Percentiles rank a stretch among this genome's conserved stretches.
Conservation (phyloP, 2,113 vertebrate genomes). For the Chascanopsetta lugubris region DNA sequence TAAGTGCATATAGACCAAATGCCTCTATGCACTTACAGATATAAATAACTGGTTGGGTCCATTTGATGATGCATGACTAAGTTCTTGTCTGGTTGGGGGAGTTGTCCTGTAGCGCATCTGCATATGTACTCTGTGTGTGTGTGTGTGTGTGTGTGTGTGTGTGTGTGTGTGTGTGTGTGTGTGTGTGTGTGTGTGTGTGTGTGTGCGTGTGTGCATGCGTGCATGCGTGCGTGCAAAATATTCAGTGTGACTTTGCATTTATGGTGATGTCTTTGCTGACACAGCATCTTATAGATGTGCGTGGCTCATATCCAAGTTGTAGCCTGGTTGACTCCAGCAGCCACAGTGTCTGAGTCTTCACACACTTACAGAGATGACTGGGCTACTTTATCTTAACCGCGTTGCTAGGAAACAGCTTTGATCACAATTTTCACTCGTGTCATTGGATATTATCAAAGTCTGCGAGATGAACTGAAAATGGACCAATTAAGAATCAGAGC, state of each 20-base stretch:
- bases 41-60: slow-evolving; percentile 35
- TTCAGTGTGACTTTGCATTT: slow-evolving; percentile 5
- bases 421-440: slow-evolving; percentile 8
- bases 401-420: slow-evolving; percentile 15
- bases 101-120: background rate
- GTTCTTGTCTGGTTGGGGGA: background rate
- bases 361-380: background rate
- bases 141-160: too few species aligned
- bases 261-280: slow-evolving; percentile 4
- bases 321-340: too few species aligned
- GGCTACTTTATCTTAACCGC: slow-evolving; percentile 1
- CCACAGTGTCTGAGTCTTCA: too few species aligned
- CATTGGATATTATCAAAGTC: background rate
- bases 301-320: too few species aligned
- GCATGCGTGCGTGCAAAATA: slow-evolving; percentile 1
- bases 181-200: background rate
- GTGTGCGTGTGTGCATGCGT: slow-evolving; percentile 14
- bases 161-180: too few species aligned
- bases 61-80: slow-evolving; percentile 13
- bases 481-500: slow-evolving; percentile 6
- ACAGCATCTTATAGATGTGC: too few species aligned
- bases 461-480: background rate
- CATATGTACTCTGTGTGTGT: too few species aligned
- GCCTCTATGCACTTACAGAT: background rate
- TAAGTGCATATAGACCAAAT: slow-evolving; percentile 3